These are phyloP conservation scores for Ceramica pisi DNA, from an alignment of 2,888 invertebrate species.

Conservation along the genomic window DNA sequence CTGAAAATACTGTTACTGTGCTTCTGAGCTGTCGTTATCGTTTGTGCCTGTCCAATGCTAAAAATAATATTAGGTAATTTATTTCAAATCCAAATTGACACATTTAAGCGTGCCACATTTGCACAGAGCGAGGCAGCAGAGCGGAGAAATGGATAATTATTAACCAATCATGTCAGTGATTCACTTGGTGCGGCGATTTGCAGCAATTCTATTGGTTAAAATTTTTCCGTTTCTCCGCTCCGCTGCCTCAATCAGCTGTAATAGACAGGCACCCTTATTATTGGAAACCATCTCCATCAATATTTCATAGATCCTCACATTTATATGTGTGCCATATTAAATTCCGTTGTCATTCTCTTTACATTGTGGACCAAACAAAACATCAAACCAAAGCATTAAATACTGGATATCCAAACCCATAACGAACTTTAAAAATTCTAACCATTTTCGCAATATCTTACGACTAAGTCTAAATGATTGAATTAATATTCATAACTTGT, in stretches of 20 bases:
- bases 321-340: neutral
- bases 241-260: too few relatives aligned
- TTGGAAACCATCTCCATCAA: neutral
- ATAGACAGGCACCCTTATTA: too few relatives aligned
- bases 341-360: neutral
- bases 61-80: too few relatives aligned
- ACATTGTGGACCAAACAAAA: neutral
- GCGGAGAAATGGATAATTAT: too few relatives aligned
- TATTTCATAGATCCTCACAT: neutral
- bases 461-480: conserved; percentile 18
- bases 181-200: too few relatives aligned
- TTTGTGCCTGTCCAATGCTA: neutral
- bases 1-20: conserved; percentile 32
- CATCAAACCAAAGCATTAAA: neutral
- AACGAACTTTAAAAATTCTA: neutral
- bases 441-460: conserved; percentile 20
- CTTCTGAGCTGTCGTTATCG: neutral
- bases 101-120: too few relatives aligned
- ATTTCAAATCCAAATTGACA: too few relatives aligned
- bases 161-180: too few relatives aligned
- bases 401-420: too few relatives aligned
- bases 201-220: too few relatives aligned
- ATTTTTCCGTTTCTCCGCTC: too few relatives aligned
- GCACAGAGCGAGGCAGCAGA: too few relatives aligned
- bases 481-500: conserved; percentile 54